Percentiles rank a stretch among this genome's conserved stretches.
phyloP scores from a whole-genome alignment of 2,113 vertebrate species.

The Aphyosemion australe region DNA sequence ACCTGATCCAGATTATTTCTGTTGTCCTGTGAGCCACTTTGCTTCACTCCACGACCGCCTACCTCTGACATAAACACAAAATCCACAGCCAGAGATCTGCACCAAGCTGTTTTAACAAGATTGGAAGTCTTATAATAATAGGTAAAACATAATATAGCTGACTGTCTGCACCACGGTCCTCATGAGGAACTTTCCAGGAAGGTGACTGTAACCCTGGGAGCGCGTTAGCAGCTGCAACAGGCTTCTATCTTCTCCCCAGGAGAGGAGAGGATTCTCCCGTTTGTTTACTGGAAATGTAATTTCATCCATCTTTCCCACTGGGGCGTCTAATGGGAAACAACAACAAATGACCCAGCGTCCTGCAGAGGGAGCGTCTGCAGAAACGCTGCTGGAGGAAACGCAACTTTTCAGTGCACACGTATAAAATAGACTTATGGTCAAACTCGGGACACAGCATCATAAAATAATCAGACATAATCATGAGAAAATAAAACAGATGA shows the following conservation, averaged over 20 bases:
- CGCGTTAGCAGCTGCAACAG: conserved; percentile 28
- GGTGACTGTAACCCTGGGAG: conserved; percentile 27
- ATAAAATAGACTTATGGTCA: conserved; percentile 33
- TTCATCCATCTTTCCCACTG: conserved; percentile 38
- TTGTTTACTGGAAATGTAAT: conserved; percentile 41
- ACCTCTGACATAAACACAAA: neutral
- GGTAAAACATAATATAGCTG: neutral
- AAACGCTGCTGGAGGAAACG: conserved; percentile 26
- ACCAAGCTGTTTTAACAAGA: no score
- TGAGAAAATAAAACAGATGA: conserved; percentile 22
- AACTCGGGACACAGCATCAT: conserved; percentile 25
- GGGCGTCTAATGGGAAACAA: conserved; percentile 29
- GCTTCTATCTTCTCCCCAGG: conserved; percentile 5
- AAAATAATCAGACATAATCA: conserved; percentile 7
- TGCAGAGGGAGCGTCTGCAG: conserved; percentile 21
- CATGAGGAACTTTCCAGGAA: conserved; percentile 50
- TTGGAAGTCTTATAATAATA: no score
- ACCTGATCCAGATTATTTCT: conserved; percentile 5
- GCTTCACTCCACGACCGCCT: neutral
- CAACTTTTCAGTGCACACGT: conserved; percentile 25
- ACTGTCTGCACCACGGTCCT: neutral
- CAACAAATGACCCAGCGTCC: conserved; percentile 28
- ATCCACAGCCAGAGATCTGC: no score
- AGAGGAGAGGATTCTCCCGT: conserved; percentile 26
- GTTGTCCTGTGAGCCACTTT: conserved; percentile 1